Evolutionary conservation across 1,140 invertebrate genomes (phyloP).

Genomic region (Drosophila bocki): DNA sequence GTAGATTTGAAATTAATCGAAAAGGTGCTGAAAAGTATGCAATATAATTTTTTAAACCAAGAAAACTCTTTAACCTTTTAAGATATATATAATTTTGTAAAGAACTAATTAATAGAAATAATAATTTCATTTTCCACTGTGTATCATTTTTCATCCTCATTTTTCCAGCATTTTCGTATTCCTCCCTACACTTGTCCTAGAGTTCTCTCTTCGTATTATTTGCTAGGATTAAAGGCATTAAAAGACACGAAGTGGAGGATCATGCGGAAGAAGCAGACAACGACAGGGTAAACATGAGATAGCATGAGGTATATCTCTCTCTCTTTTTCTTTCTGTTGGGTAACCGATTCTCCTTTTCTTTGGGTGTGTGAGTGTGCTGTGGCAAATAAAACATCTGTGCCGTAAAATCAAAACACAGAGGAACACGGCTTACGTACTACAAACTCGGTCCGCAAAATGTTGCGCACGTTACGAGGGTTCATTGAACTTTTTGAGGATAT

Average conservation of each 20-base stretch:
- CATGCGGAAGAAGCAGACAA: slow-evolving; percentile 28
- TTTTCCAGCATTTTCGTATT: slow-evolving; percentile 29
- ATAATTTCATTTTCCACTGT: slow-evolving; percentile 5
- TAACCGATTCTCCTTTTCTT: slow-evolving; percentile 3
- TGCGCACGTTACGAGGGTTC: slow-evolving; percentile 33
- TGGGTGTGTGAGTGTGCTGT: slow-evolving; percentile 31
- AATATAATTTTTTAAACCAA: background rate
- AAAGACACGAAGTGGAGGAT: slow-evolving; percentile 66
- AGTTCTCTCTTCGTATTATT: slow-evolving; percentile 63
- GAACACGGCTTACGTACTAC: slow-evolving; percentile 46
- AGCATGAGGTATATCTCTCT: slow-evolving; percentile 11
- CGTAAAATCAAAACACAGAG: slow-evolving; percentile 76
- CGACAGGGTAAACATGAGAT: slow-evolving; percentile 58
- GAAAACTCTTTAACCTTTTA: too few species aligned
- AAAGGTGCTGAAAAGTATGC: slow-evolving; percentile 1
- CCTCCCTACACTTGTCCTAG: slow-evolving; percentile 70
- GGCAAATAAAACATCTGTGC: slow-evolving; percentile 80
- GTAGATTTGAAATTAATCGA: background rate
- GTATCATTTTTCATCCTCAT: background rate
- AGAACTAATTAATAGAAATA: background rate
- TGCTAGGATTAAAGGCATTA: slow-evolving; percentile 83
- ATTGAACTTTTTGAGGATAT: background rate
- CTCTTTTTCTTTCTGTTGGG: background rate
- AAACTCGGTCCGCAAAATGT: slow-evolving; percentile 54
- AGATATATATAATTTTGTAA: background rate